Base-by-base conservation (phyloP, 2,797 vertebrate species). In the Pseudochromis fuscus region DNA sequence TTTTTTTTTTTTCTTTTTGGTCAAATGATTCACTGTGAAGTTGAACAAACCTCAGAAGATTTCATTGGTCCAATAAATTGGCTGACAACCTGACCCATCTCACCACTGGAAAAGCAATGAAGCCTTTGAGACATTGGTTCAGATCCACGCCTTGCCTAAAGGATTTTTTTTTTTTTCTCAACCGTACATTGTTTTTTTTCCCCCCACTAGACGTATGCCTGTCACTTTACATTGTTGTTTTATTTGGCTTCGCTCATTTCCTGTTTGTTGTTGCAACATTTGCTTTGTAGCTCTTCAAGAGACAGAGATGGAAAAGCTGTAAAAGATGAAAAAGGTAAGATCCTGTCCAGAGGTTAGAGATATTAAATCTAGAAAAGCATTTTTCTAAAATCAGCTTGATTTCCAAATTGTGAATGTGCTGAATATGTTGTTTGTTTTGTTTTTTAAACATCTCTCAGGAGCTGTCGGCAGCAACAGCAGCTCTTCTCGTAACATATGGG, bases 31-130 rank as follows among this genome's bases (percentile, higher is more conserved):
- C 94, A 89, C 95, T 96, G 40, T 44, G 96, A 97, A 96, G 96
- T 96, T 95, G 96, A 96, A 94, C 95, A 96, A 95, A 95, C 95
- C 95, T 93, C 96, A 93, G 97, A 98, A 96, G 97, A 97, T 94
- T 95, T 96, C 96, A 96, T 96, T 98, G 97, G 95, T 96, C 96
- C 94, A 96, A 95, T 95, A 96, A 96, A 96, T 98, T 98, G 93
- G 96, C 96, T 96, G 95, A 96, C 95, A 96, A 95, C 95, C 91
- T 96, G 95, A 96, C 93, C 94, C 96, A 95, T 95, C 96, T 95
- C 96, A 95, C 91, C 93, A 94, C 95, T 96, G 97, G 97, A 97
- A 96, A 96, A 96, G 95, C 95, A 95, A 95, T 96, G 93, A 97
- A 96, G 94, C 96, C 95, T 93, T 95, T 94, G 95, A 96, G 94